These are phyloP conservation scores for Gasterosteus aculeatus DNA, from an alignment of 2,113 vertebrate genomes.

Conservation along the genomic window DNA sequence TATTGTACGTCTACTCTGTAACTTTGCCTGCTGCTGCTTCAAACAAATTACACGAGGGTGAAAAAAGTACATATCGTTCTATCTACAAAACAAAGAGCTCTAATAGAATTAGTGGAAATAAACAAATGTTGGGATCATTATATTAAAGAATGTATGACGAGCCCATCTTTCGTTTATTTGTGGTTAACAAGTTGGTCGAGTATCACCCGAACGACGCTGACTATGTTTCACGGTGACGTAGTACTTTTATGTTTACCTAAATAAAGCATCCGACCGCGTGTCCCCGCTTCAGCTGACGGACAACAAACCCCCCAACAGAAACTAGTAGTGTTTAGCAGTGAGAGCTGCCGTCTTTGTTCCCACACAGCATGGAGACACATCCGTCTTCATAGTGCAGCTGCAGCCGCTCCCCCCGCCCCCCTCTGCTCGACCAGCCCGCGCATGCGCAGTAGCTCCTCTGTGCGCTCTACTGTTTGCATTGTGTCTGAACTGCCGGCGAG, in stretches of 20 bases:
- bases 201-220: too few relatives aligned
- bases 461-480: slow-evolving; percentile 81
- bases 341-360: slow-evolving; percentile 64
- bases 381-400: slow-evolving; percentile 54
- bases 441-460: slow-evolving; percentile 75
- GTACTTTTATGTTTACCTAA: neutral
- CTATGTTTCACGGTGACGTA: neutral
- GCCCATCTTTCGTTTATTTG: too few relatives aligned
- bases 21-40: too few relatives aligned
- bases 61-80: too few relatives aligned
- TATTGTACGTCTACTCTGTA: too few relatives aligned
- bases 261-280: too few relatives aligned
- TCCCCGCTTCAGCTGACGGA: too few relatives aligned
- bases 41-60: too few relatives aligned
- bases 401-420: slow-evolving; percentile 4
- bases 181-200: neutral
- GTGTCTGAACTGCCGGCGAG: slow-evolving; percentile 84
- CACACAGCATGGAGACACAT: slow-evolving; percentile 51
- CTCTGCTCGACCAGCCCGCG: slow-evolving; percentile 53
- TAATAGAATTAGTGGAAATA: too few relatives aligned
- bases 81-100: too few relatives aligned
- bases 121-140: too few relatives aligned
- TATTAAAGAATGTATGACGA: too few relatives aligned
- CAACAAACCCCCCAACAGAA: neutral
- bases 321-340: neutral